Evolutionary conservation across 1,140 invertebrate genomes (phyloP).

Genomic region (Centruroides vittatus): DNA sequence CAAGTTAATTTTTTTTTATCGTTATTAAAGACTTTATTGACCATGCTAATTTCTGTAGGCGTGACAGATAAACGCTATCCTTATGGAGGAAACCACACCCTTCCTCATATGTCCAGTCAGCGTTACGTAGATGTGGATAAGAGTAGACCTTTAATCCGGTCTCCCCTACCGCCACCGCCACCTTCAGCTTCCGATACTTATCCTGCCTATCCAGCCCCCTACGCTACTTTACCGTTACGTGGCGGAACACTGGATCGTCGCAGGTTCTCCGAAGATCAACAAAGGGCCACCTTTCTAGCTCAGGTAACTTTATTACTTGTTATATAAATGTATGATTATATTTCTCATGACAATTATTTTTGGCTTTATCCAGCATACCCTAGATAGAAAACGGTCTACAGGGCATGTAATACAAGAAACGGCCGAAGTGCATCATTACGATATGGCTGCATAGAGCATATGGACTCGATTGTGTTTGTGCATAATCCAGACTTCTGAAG

Average conservation of each 20-base stretch:
- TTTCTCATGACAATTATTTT: no score
- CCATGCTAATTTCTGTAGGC: background rate
- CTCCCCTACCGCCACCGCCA: constrained; percentile 3
- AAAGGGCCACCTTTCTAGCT: no score
- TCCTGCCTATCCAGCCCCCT: constrained; percentile 14
- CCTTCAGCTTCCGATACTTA: constrained; percentile 1
- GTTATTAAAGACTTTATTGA: no score
- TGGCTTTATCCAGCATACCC: constrained; percentile 7
- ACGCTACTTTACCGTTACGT: constrained; percentile 17
- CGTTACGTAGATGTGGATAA: constrained; percentile 12
- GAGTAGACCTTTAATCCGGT: constrained; percentile 7
- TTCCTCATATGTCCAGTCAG: constrained; percentile 9
- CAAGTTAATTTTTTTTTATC: no score
- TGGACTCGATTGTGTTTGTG: no score
- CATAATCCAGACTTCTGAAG: no score
- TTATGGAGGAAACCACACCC: constrained; percentile 14
- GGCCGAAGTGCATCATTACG: constrained; percentile 14
- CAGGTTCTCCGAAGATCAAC: background rate
- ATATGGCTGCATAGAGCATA: constrained; percentile 12
- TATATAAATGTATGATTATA: no score
- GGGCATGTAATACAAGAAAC: constrained; percentile 14
- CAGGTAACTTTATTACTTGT: no score
- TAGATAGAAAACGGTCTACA: constrained; percentile 12
- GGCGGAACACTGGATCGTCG: background rate
- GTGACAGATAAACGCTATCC: constrained; percentile 13